Evolutionary conservation across 2,797 vertebrate species (phyloP), one percentile per base, ranked within the genome.

Genomic region (Girardinus metallicus): DNA sequence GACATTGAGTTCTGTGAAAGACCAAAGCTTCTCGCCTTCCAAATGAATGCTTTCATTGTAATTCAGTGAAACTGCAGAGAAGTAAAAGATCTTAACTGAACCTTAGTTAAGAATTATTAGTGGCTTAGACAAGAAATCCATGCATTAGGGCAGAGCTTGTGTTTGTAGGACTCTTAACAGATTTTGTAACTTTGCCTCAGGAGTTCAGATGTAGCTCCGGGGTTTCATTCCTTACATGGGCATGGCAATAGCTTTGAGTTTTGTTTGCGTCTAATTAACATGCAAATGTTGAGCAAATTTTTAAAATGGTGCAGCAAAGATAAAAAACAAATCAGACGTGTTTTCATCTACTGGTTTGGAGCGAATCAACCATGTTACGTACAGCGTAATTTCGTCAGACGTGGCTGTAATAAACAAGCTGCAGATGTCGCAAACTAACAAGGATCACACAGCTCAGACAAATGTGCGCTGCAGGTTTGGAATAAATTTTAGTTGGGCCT

Each of bases 1-100:
- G 91, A 92, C 89, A 88, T 85, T 90, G 85, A 81, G 77, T 31
- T 83, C 73, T 66, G 72, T 47, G 12, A 49, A 77, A 86, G 83
- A 89, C 82, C 72, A 86, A 83, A 88, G 78, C 41, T 47, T 41
- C 53, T 70, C 72, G 41, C 55, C 55, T 77, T 51, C 80, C n/a
- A 87, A 75, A 87, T 39, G 26, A 74, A 41, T 0, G 18, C 60
- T 87, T 80, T 81, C 73, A 80, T 80, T 75, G 55, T 77, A 53
- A 79, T 80, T 76, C 72, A 74, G 74, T 18, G 31, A 70, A 64
- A 46, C 77, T 80, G 0, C 26, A 60, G 46, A 41, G 47, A 46
- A 80, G 71, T 55, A 60, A 71, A 3, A 23, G 64, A 53, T 75
- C 31, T 26, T 74, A 46, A 80, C 73, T 77, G 70, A 57, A 51